Conservation (phyloP, 2,113 vertebrate genomes). For the Cheirogaleus medius region DNA sequence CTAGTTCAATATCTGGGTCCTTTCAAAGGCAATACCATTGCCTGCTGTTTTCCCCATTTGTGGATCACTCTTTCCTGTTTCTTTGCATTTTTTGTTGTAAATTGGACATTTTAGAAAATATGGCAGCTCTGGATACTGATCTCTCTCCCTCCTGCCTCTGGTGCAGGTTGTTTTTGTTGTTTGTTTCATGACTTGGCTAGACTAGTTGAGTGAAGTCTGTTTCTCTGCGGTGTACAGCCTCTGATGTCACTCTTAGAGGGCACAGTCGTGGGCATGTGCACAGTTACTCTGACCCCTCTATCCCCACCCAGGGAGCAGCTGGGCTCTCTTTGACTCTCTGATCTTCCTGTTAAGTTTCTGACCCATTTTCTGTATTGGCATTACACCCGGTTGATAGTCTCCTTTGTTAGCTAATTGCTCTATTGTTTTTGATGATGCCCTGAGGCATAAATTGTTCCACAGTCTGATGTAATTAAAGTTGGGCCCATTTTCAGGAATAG, state of each 20-base stretch:
- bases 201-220: neutral
- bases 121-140: neutral
- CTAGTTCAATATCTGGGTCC: neutral
- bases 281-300: neutral
- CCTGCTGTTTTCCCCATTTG: neutral
- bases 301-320: neutral
- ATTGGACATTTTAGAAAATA: neutral
- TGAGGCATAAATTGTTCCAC: neutral
- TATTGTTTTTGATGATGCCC: neutral
- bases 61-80: neutral
- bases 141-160: neutral
- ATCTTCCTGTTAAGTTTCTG: neutral
- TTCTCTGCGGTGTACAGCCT: neutral
- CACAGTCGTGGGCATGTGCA: neutral
- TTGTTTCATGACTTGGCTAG: neutral
- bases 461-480: neutral
- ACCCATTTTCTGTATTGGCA: neutral
- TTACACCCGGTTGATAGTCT: neutral
- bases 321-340: neutral
- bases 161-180: neutral
- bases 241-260: neutral
- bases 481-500: neutral
- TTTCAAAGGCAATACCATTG: neutral
- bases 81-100: neutral
- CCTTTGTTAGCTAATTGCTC: neutral